These are phyloP conservation scores for Etia nguti DNA, from an alignment of 2,113 vertebrate species.

Conservation along the genomic window DNA sequence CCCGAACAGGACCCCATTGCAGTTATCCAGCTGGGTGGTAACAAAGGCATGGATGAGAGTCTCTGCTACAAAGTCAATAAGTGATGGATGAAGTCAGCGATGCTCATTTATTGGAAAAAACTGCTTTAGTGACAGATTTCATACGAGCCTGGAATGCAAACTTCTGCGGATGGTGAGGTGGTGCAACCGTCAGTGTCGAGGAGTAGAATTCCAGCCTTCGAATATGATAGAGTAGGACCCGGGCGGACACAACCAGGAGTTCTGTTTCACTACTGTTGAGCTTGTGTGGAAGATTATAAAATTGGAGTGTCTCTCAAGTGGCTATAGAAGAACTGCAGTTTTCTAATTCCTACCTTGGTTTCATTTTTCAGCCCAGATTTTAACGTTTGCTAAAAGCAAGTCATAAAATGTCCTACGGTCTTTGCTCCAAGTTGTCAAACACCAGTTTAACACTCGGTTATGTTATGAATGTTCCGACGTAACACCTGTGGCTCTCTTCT, in stretches of 20 bases:
- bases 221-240: background rate
- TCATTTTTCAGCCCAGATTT: background rate
- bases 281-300: background rate
- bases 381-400: background rate
- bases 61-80: background rate
- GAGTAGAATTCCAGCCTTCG: background rate
- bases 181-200: background rate
- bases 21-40: background rate
- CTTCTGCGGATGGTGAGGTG: background rate
- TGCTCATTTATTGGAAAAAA: background rate
- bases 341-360: background rate
- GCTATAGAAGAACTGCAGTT: background rate
- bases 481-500: background rate
- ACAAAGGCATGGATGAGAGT: background rate
- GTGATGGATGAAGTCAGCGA: background rate
- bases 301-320: background rate
- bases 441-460: background rate
- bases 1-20: fast-evolving
- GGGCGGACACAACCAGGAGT: background rate
- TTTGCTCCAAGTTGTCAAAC: background rate
- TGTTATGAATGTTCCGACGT: fast-evolving
- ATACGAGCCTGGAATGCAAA: background rate
- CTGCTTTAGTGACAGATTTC: background rate
- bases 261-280: background rate
- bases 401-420: background rate